A percentile compares a stretch with the other conserved stretches of the same genome.
Evolutionary conservation across 2,113 vertebrate species (phyloP).

Genomic region (Macaca nemestrina): DNA sequence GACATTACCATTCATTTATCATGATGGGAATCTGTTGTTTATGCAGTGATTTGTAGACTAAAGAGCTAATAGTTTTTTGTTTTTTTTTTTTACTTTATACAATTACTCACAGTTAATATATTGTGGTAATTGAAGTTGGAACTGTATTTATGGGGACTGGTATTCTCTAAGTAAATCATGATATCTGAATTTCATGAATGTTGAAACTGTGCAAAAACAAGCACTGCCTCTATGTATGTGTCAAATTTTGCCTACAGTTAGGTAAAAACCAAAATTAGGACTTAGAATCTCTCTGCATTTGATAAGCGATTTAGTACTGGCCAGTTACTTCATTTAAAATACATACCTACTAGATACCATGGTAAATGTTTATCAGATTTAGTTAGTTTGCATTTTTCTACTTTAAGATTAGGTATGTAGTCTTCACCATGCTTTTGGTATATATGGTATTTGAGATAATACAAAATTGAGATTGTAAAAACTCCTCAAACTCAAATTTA

Average conservation of each 20-base stretch:
- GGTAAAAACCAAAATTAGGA: not conserved
- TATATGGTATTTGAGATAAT: not conserved
- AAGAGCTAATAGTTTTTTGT: not conserved
- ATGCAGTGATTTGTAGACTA: not conserved
- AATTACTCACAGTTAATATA: not conserved
- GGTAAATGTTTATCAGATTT: not conserved
- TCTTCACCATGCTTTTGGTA: not conserved
- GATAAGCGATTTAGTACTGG: not conserved
- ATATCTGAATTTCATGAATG: not conserved
- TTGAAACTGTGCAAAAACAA: not conserved
- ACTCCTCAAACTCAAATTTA: not conserved
- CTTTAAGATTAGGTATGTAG: not conserved
- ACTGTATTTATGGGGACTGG: not conserved
- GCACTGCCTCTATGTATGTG: not conserved
- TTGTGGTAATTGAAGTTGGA: not conserved
- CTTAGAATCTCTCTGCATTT: not conserved
- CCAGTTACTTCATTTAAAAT: not conserved
- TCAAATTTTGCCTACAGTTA: not conserved
- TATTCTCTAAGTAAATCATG: not conserved
- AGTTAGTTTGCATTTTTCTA: not conserved
- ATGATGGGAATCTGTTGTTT: not conserved
- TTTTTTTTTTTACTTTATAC: not conserved
- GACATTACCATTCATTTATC: not conserved
- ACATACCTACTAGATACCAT: not conserved
- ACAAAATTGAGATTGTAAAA: not conserved